A percentile compares a stretch with the other conserved stretches of the same genome.
Evolutionary conservation across 92 coral and sea anemone species (phyloP).

Genomic region (Palythoa grandis): DNA sequence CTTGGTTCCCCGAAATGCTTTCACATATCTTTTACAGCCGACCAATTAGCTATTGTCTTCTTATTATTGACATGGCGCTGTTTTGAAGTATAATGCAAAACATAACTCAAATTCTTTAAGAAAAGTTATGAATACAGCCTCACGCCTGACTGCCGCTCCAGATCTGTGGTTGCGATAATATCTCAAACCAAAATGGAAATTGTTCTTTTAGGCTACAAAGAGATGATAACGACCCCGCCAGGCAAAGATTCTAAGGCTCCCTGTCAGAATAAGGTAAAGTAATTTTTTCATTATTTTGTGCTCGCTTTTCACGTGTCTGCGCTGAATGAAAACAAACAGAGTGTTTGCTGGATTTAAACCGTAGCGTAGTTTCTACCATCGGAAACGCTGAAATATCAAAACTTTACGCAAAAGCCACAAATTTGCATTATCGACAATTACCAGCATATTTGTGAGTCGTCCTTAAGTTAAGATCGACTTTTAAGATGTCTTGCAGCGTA

Average conservation of each 20-base stretch:
- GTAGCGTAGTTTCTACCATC: neutral
- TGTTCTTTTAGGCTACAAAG: slow-evolving; percentile 40
- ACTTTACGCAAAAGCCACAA: slow-evolving; percentile 33
- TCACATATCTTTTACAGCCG: slow-evolving; percentile 5
- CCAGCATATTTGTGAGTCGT: slow-evolving; percentile 22
- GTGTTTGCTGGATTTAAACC: neutral
- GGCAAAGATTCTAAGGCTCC: slow-evolving; percentile 26
- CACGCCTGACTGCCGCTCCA: slow-evolving; percentile 41
- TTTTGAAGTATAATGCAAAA: slow-evolving; percentile 33
- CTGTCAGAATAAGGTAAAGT: slow-evolving; percentile 6
- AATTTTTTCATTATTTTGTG: neutral
- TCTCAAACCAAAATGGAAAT: slow-evolving; percentile 30
- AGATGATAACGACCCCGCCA: slow-evolving; percentile 47
- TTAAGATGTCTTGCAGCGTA: slow-evolving; percentile 6
- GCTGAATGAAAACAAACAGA: neutral
- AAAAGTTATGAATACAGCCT: slow-evolving; percentile 27
- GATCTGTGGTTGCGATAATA: slow-evolving; percentile 39
- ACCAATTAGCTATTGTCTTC: slow-evolving; percentile 39
- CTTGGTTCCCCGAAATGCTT: slow-evolving; percentile 16
- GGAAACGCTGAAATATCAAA: slow-evolving; percentile 16
- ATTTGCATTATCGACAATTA: slow-evolving; percentile 39
- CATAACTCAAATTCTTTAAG: slow-evolving; percentile 37
- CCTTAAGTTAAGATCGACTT: neutral
- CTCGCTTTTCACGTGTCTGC: neutral
- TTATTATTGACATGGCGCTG: slow-evolving; percentile 29